Percentiles rank a stretch among this genome's conserved stretches.
Evolutionary conservation across 2,113 vertebrate species (phyloP).

Genomic region (Zootoca vivipara): DNA sequence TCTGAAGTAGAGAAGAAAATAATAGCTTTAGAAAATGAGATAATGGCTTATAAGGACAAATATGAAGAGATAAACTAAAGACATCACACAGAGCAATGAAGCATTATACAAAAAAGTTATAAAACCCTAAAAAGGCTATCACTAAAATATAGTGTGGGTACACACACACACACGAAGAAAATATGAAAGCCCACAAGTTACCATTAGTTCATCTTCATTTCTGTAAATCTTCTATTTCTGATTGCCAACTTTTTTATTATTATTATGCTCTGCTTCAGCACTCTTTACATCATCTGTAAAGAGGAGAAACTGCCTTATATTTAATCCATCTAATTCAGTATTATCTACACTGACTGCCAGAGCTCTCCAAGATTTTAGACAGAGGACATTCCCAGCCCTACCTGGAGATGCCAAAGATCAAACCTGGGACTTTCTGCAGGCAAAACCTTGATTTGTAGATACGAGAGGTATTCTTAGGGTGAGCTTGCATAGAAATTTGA

Average conservation of each 20-base stretch:
- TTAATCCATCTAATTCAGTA: too few relatives aligned
- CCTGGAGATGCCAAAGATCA: too few relatives aligned
- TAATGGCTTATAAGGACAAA: constrained; percentile 3
- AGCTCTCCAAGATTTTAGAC: too few relatives aligned
- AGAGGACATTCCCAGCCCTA: too few relatives aligned
- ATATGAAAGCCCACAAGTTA: too few relatives aligned
- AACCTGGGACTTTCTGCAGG: too few relatives aligned
- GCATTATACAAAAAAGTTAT: neutral
- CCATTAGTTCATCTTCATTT: neutral
- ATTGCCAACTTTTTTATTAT: too few relatives aligned
- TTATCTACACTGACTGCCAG: too few relatives aligned
- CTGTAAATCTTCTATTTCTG: neutral
- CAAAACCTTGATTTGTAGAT: neutral
- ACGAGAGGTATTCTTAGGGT: neutral
- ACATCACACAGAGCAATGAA: neutral
- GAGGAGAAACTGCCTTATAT: too few relatives aligned
- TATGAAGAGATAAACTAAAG: neutral
- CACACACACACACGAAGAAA: neutral
- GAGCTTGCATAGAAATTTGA: neutral
- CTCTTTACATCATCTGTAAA: too few relatives aligned
- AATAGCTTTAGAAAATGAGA: neutral
- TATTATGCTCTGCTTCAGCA: too few relatives aligned
- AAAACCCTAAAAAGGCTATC: neutral
- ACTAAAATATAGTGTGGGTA: neutral
- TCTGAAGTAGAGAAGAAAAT: constrained; percentile 5